Base-by-base conservation (phyloP, 1,140 invertebrate genomes). In the Luehdorfia chinensis region DNA sequence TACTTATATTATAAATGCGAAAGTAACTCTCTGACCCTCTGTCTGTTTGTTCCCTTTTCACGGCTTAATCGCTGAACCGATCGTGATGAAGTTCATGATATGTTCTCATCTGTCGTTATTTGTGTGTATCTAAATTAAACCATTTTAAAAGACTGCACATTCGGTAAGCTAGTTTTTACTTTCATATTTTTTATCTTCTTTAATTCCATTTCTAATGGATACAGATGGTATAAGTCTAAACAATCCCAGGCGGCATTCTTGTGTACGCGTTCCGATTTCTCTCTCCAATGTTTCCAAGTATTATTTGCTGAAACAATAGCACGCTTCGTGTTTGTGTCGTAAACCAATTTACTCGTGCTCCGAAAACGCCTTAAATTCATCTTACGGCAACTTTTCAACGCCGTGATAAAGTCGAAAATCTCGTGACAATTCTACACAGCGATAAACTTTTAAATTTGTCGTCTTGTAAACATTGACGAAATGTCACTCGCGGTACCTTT, bases 301-400 rank as follows among this genome's bases (percentile, higher is more conserved):
- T 75, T 83, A 83, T 84, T 85, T 85, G 72, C 75, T 81, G 69
- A 83, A 81, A 80, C 76, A 83, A 81, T 80, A 81, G 68, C 69
- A 73, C 67, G 65, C 54, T 80, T 68, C 57, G 67, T 70, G 66
- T 75, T 73, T 75, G 60, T 67, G 58, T 49, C 63, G 46, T 52
- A 60, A 49, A 63, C 58, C 55, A 66, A 56, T 45, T 59, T 61
- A 56, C 39, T 31, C 43, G 36, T 23, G 28, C n/a, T 11, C 15
- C 33, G 21, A 8, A 19, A 31, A 12, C 44, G 51, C 33, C n/a
- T 21, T 34, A 27, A 9, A 51, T 34, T 32, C 16, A 16, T 11
- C 4, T 27, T 16, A 8, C 11, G 21, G 6, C 14, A 27, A 15
- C 45, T 36, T 44, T 60, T 59, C 31, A 6, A 3, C 47, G 0